These are phyloP conservation scores for Drosophila yakuba DNA, from an alignment of 1,140 invertebrate species.

Conservation along the genomic window DNA sequence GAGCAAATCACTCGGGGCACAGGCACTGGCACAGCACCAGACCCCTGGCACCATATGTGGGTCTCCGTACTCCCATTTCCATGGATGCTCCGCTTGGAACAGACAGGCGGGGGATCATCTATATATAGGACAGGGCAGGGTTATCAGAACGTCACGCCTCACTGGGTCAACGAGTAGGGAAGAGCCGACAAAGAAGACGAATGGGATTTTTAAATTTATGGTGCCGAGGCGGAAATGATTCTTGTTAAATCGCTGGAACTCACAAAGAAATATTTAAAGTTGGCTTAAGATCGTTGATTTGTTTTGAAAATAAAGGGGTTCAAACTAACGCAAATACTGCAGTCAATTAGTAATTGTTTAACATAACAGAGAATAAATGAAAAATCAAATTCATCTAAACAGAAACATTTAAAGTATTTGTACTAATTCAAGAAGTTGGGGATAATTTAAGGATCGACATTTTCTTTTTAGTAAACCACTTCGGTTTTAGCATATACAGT, in stretches of 20 bases:
- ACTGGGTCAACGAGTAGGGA: slow-evolving; percentile 69
- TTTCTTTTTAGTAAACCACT: too few relatives aligned
- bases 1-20: slow-evolving; percentile 30
- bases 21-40: too few relatives aligned
- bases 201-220: slow-evolving; percentile 37
- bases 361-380: too few relatives aligned
- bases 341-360: too few relatives aligned
- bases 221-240: slow-evolving; percentile 17
- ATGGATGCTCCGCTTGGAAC: slow-evolving; percentile 5
- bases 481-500: too few relatives aligned
- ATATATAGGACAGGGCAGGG: slow-evolving; percentile 74
- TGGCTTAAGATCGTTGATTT: neutral
- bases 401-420: neutral
- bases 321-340: too few relatives aligned
- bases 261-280: neutral
- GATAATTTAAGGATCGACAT: too few relatives aligned
- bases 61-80: slow-evolving; percentile 18
- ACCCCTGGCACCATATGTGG: slow-evolving; percentile 49
- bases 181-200: slow-evolving; percentile 27
- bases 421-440: neutral
- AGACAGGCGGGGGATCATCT: slow-evolving; percentile 34
- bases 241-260: neutral
- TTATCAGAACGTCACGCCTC: slow-evolving; percentile 76
- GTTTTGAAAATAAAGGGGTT: neutral
- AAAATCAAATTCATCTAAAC: too few relatives aligned